Percentiles rank a stretch among this genome's conserved stretches.
Conservation (phyloP, 2,113 vertebrate genomes). For the Rhodinocichla rosea region DNA sequence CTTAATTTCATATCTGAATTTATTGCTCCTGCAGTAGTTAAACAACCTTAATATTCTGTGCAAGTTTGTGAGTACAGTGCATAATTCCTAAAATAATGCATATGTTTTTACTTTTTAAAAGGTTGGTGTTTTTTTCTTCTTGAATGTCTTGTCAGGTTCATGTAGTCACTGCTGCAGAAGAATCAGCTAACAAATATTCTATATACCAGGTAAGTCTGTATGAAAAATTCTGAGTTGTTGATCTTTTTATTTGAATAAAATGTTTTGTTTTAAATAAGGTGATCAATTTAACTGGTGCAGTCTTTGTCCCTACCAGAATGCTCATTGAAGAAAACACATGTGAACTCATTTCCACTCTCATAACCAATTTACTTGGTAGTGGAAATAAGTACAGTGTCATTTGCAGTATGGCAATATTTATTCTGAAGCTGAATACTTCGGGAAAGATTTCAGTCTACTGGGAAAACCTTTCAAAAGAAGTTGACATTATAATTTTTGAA, state of each 20-base stretch:
- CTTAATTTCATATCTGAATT: neutral
- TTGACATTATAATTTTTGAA: neutral
- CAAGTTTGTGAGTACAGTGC: neutral
- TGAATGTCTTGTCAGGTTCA: slow-evolving; percentile 69
- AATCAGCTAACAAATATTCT: slow-evolving; percentile 55
- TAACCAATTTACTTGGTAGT: neutral
- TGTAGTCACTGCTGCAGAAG: slow-evolving; percentile 72
- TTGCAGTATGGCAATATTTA: neutral
- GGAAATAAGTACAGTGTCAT: neutral
- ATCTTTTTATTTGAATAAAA: neutral
- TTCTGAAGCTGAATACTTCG: neutral
- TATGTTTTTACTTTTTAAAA: neutral
- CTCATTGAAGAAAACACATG: neutral
- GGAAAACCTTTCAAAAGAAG: neutral
- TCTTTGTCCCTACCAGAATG: neutral
- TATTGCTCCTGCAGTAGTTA: neutral
- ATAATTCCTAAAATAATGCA: neutral
- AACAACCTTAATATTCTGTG: neutral
- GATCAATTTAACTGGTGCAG: neutral
- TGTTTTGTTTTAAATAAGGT: neutral
- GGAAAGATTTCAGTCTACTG: neutral
- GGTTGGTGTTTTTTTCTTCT: neutral
- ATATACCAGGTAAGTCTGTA: slow-evolving; percentile 72
- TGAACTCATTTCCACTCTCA: neutral
- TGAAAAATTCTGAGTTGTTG: neutral